Base-by-base conservation (phyloP, 2,888 invertebrate species). In the Eupeodes latifasciatus region DNA sequence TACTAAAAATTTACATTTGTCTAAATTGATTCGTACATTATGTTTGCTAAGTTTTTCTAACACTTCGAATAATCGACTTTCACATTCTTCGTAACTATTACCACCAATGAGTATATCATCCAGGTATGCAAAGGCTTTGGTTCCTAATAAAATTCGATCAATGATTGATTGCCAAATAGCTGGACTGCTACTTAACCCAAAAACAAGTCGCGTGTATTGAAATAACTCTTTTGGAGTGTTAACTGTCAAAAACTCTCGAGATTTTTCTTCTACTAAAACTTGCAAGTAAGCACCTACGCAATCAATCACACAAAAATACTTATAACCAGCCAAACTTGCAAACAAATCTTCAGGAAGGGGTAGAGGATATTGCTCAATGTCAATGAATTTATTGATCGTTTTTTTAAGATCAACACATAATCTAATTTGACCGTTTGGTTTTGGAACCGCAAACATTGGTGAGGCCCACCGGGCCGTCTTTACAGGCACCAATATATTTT, bases 361-460 rank as follows among this genome's bases (percentile, higher is more conserved):
- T 4, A 62, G 9, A 10, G 62, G 62, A 11, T 57, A 66, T 44
- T 71, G 77, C 1, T 51, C 47, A 19, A 51, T 61, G 12, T n/a
- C 11, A 51, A n/a, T 36, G 14, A 36, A 51, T 89, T 87, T 19
- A 85, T 47, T 53, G 10, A 62, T 10, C 44, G 90, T 90, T 4
- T 83, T 71, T n/a, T 81, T 89, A 67, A 61, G 88, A 51, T 74
- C 89, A 14, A 72, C 34, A 12, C 62, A 80, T 27, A 80, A 7
- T 55, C 79, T 12, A 14, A 87, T 55, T 44, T 49, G 14, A 4
- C 83, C 77, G 64, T 89, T 77, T 27, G 61, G 36, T 19, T 90
- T 89, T 34, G 81, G 80, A 3, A 85, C 76, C 2, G 75, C 80
- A n/a, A 90, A 88, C 5, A 90, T 75, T n/a, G 89, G 85, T 5